Evolutionary conservation across 1,140 invertebrate species (phyloP).

Genomic region (Carcinoscorpius rotundicauda): DNA sequence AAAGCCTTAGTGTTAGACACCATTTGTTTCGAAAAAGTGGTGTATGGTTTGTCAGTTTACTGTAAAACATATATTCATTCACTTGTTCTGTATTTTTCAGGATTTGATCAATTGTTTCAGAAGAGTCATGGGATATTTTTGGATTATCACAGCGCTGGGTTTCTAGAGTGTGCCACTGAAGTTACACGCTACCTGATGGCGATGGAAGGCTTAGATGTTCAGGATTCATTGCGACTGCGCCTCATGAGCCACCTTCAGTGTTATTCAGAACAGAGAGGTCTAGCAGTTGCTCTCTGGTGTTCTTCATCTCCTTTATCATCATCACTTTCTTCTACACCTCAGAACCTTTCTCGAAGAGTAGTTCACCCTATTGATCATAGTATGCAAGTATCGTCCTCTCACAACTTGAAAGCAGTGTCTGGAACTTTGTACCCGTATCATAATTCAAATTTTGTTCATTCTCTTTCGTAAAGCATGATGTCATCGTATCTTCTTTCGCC

Average conservation of each 20-base stretch:
- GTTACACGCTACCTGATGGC: constrained; percentile 81
- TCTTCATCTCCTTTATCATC: constrained; percentile 16
- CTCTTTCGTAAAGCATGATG: too few species aligned
- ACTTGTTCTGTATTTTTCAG: constrained; percentile 33
- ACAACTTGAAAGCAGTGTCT: neutral
- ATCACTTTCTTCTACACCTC: constrained; percentile 7
- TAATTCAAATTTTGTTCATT: neutral
- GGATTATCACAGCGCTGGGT: constrained; percentile 92
- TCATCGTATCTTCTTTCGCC: too few species aligned
- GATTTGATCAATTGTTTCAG: constrained; percentile 62
- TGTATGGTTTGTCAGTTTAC: neutral
- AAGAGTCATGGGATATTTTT: constrained; percentile 85
- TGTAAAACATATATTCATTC: neutral
- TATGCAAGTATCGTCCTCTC: neutral
- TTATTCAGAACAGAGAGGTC: constrained; percentile 74
- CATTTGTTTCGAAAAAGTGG: too few species aligned
- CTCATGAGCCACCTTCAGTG: constrained; percentile 84
- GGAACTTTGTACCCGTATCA: neutral
- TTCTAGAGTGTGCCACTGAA: constrained; percentile 88
- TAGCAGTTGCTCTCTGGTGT: constrained; percentile 39
- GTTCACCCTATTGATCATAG: neutral
- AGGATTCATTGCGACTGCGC: constrained; percentile 80
- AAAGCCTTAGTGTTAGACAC: too few species aligned
- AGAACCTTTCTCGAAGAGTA: neutral
- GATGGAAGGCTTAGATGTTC: constrained; percentile 89